Evolutionary conservation across 2,113 vertebrate genomes (phyloP), one percentile per base, ranked within the genome.

Genomic region (Mesocricetus auratus): DNA sequence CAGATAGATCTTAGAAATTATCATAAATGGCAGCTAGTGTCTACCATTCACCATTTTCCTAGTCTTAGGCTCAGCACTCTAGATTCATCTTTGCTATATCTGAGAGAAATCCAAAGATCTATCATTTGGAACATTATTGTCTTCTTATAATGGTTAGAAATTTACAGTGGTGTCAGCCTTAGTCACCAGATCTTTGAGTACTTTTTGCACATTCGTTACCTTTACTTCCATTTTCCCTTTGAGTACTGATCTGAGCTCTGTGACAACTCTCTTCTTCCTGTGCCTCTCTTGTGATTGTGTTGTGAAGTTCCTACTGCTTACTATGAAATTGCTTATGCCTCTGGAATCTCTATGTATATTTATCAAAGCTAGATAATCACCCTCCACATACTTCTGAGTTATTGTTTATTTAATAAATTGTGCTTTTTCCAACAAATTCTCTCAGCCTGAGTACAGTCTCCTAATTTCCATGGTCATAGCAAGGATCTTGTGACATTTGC

Each of bases 1-100:
- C 56, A 92, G 53, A 83, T 26, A 69, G 47, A 89, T 47, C 29
- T 79, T 82, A 31, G 89, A 94, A 93, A 92, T 90, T 64, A 81
- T 66, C 90, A 64, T 71, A 94, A 92, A 86, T 86, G 19, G 36
- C 15, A 45, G 12, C 45, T 91, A 83, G 16, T 86, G 33, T 75
- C 79, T 85, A 91, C 24, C n/a, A 81, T 56, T 68, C 78, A 26
- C 12, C 69, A 39, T 82, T 81, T 79, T 81, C 82, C 50, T 56
- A 45, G 7, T 19, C 16, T n/a, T 78, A 12, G 17, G 22, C 56
- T 94, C 56, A 91, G 33, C 39, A 75, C 36, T 95, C 45, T 39
- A 66, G 39, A 74, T 81, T 71, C 64, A 81, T 50, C n/a, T 89
- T 86, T 68, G 29, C 62, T 77, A 82, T 77, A 69, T 89, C 19